Base-by-base conservation (phyloP, 2,113 vertebrate genomes). In the Hemiscyllium ocellatum region DNA sequence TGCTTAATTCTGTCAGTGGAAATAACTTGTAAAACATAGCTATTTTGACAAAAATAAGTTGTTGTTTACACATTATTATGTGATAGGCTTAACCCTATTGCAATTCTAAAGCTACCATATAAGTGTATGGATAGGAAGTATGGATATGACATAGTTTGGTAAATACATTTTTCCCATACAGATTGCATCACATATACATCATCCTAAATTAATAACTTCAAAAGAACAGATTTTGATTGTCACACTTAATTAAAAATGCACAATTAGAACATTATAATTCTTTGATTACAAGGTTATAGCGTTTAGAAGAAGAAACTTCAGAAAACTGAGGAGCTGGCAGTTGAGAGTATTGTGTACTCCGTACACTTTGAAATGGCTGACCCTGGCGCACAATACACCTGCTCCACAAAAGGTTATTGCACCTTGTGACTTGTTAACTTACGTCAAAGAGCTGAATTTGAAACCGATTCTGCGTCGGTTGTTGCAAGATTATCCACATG, bases 391-490 rank as follows among this genome's bases (percentile, higher is more conserved):
- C 94, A 17, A 52, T 72, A 22, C 94, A 95, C 94, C 94, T 95
- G 94, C 42, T 95, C 26, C 26, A 95, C 94, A n/a, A 24, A 66
- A 66, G 89, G 61, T 37, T 66, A 66, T 37, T 68, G 89, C 61
- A 95, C 68, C 94, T 95, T 72, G 94, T 50, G 68, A 50, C 94
- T 72, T 69, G 94, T 95, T 95, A 95, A 95, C 69, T 52, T 95
- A 70, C 65, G 66, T 94, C 37, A 94, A 70, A 70, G 47, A 70
- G 56, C 37, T 68, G 37, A 69, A 24, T 47, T 70, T 72, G 24
- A 72, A 95, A 29, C 47, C 13, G 24, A 47, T 50, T 47, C 68
- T 29, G 68, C 24, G 68, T 72, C 94, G 24, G 65, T 50, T 42
- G 47, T 47, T 72, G n/a, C n/a, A 94, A 47, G 37, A 33, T 24